Conservation (phyloP, 2,888 invertebrate species). For the Sympetrum striolatum region DNA sequence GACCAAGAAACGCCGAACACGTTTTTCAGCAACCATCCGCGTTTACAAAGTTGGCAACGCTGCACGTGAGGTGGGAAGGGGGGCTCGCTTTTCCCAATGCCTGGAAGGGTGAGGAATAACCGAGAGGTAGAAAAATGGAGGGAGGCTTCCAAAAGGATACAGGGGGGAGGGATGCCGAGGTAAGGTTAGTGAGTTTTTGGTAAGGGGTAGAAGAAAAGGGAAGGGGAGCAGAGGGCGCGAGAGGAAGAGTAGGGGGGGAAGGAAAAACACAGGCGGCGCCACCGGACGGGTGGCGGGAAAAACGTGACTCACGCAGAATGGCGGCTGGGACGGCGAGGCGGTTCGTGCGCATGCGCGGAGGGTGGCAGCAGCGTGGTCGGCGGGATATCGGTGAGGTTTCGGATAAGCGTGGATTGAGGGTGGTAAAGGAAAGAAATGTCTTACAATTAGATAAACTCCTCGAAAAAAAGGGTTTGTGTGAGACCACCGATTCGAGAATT, state of each 20-base stretch:
- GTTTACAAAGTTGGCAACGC: background rate
- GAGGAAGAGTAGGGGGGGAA: background rate
- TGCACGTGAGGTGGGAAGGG: slow-evolving; percentile 8
- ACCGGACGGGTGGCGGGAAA: slow-evolving; percentile 38
- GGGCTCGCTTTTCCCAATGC: slow-evolving; percentile 23
- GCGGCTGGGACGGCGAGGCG: background rate
- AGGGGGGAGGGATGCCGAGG: background rate
- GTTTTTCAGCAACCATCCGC: background rate
- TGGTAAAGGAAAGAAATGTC: background rate
- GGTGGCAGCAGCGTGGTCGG: background rate
- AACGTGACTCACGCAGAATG: slow-evolving; percentile 42
- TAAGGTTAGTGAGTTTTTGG: background rate
- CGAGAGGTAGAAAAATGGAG: background rate
- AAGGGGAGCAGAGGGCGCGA: background rate
- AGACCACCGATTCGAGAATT: background rate
- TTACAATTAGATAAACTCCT: background rate
- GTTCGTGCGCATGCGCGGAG: background rate
- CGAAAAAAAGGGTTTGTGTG: background rate
- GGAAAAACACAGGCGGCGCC: slow-evolving; percentile 23
- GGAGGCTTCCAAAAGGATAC: background rate
- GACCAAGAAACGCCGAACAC: too few species aligned
- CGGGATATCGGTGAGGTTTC: background rate
- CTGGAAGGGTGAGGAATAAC: slow-evolving; percentile 19
- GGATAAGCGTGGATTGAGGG: background rate
- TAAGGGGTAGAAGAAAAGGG: background rate